phyloP scores from a whole-genome alignment of 2,113 vertebrate species.

The Sarotherodon lohbergeri region DNA sequence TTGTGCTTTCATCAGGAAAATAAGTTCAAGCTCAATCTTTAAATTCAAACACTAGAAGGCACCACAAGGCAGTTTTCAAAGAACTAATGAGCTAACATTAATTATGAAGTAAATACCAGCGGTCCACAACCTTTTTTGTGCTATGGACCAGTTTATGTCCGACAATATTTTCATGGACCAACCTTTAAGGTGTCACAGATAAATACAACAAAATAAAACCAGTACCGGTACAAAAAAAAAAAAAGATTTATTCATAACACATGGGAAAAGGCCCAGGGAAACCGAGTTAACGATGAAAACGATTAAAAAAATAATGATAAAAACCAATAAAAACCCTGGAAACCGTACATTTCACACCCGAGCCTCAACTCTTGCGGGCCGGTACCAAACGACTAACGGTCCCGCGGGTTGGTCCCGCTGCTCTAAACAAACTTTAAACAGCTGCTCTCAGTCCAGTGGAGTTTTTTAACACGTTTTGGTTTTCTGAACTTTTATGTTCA shows the following conservation, averaged over 20 bases:
- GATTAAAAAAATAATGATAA: background rate
- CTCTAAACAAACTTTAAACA: background rate
- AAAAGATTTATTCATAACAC: background rate
- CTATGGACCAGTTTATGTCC: background rate
- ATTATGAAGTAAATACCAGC: background rate
- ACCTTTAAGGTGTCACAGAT: background rate
- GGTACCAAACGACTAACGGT: background rate
- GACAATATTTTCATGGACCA: background rate
- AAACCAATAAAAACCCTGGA: background rate
- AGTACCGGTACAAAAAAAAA: accelerated
- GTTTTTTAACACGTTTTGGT: background rate
- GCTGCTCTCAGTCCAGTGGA: background rate
- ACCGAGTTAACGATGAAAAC: background rate
- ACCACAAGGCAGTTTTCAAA: background rate
- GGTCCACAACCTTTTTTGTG: background rate
- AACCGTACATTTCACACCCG: background rate
- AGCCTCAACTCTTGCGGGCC: background rate
- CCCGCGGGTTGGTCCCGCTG: background rate
- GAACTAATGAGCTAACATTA: background rate
- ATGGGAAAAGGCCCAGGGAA: background rate
- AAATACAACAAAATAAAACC: background rate
- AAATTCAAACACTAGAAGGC: background rate
- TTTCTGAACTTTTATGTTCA: background rate
- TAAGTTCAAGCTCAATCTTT: background rate
- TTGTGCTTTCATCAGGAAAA: background rate